phyloP scores from a whole-genome alignment of 2,888 invertebrate genomes.

The Lepidocyrtinus sp. region DNA sequence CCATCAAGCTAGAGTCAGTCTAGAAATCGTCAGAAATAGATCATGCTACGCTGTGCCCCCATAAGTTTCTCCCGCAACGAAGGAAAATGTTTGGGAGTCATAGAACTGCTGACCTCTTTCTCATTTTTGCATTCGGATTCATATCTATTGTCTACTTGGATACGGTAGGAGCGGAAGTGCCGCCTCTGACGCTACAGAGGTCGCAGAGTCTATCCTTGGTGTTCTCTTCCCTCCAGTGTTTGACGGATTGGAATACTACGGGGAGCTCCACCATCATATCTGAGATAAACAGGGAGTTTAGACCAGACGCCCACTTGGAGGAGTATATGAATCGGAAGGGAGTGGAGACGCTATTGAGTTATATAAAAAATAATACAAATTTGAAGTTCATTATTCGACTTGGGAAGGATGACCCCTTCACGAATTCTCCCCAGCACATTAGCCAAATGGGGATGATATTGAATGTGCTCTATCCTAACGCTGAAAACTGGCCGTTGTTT shows the following conservation, averaged over 20 bases:
- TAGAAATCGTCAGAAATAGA: too few relatives aligned
- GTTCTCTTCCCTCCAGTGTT: slow-evolving; percentile 20
- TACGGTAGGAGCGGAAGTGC: neutral
- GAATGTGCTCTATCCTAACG: slow-evolving; percentile 29
- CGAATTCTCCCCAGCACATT: slow-evolving; percentile 30
- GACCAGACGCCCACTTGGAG: slow-evolving; percentile 28
- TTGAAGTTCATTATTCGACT: neutral
- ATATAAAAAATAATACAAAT: neutral
- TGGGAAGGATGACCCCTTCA: slow-evolving; percentile 26
- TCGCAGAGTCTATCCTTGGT: slow-evolving; percentile 6
- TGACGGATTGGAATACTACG: neutral
- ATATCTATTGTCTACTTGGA: too few relatives aligned
- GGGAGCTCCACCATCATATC: neutral
- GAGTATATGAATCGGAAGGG: slow-evolving; percentile 13
- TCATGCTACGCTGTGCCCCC: too few relatives aligned
- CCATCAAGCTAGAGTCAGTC: too few relatives aligned
- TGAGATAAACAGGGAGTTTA: slow-evolving; percentile 11
- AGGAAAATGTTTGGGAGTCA: too few relatives aligned
- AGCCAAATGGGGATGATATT: slow-evolving; percentile 13
- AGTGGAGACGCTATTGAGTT: neutral
- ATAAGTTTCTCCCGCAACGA: too few relatives aligned
- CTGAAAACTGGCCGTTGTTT: slow-evolving; percentile 34
- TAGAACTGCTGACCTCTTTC: too few relatives aligned
- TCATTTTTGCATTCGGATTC: too few relatives aligned
- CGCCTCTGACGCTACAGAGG: neutral